Evolutionary conservation across 2,888 invertebrate species (phyloP).

Genomic region (Diloba caeruleocephala): DNA sequence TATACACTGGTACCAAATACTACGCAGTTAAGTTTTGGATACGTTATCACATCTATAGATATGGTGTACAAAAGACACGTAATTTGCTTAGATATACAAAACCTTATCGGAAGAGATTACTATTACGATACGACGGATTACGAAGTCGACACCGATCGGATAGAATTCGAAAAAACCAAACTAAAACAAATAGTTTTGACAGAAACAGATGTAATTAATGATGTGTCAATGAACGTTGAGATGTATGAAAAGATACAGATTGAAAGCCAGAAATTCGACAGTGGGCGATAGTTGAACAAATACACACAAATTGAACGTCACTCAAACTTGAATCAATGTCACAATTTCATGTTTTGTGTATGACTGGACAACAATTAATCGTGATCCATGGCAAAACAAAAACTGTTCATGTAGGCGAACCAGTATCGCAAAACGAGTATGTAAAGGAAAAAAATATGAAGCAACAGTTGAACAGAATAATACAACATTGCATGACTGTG

Average conservation of each 20-base stretch:
- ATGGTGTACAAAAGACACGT: constrained; percentile 63
- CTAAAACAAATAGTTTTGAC: constrained; percentile 43
- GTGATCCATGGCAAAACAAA: constrained; percentile 64
- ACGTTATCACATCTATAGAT: constrained; percentile 55
- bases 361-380: constrained; percentile 72
- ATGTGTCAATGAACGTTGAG: constrained; percentile 49
- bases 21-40: constrained; percentile 68
- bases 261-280: constrained; percentile 57
- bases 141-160: constrained; percentile 41
- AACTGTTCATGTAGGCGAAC: constrained; percentile 64
- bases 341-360: constrained; percentile 55
- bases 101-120: constrained; percentile 57
- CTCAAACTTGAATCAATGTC: constrained; percentile 67
- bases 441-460: constrained; percentile 35
- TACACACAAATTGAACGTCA: constrained; percentile 67
- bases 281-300: constrained; percentile 64
- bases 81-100: constrained; percentile 62
- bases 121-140: constrained; percentile 54
- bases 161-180: constrained; percentile 46
- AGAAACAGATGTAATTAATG: constrained; percentile 53
- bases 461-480: constrained; percentile 27
- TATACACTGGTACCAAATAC: constrained; percentile 50
- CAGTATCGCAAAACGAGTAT: constrained; percentile 50
- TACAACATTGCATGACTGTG: constrained; percentile 28
- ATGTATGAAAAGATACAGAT: constrained; percentile 52